Base-by-base conservation (phyloP, 1,140 invertebrate genomes). In the Drosophila sproati region DNA sequence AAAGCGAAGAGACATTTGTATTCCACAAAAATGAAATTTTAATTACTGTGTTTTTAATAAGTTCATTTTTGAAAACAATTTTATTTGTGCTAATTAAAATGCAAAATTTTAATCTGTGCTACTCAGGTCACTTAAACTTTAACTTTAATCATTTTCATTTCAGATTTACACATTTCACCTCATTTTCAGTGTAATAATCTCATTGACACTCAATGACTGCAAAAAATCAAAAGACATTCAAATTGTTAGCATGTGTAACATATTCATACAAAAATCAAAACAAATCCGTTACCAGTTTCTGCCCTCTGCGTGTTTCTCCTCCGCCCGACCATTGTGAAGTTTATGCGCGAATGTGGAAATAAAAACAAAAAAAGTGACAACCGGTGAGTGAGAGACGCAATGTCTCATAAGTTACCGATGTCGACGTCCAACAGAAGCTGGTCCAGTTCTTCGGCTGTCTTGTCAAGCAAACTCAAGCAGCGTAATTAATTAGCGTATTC, bases 301-400 rank as follows among this genome's bases (percentile, higher is more conserved):
- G 3, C 10, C 28, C 64, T 59, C n/a, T 59, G 47, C 35, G 20
- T 43, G 20, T 57, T 28, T 47, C 41, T 72, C n/a, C 28, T 29
- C 10, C 37, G 62, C 55, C 48, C 32, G 54, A 34, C 50, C 35
- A 37, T 51, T 63, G 59, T 60, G 68, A 67, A 50, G 28, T n/a
- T 60, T 45, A 55, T 57, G 56, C 32, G 73, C 73, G 68, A 79
- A 77, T 67, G 59, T 77, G 37, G 29, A 68, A 79, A 72, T 73
- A 72, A 79, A 79, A 79, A 79, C 77, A 77, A 73, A 79, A 69
- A 63, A 50, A n/a, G 28, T 43, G 20, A 35, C 63, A 76, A 54
- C 61, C 67, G 77, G 68, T 68, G 57, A 67, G 10, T 32, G 52
- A 32, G 31, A 12, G 7, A 39, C 10, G 34, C 31, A 4, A 8